Base-by-base conservation (phyloP, 2,113 vertebrate species). In the Gymnocephalus cernua region DNA sequence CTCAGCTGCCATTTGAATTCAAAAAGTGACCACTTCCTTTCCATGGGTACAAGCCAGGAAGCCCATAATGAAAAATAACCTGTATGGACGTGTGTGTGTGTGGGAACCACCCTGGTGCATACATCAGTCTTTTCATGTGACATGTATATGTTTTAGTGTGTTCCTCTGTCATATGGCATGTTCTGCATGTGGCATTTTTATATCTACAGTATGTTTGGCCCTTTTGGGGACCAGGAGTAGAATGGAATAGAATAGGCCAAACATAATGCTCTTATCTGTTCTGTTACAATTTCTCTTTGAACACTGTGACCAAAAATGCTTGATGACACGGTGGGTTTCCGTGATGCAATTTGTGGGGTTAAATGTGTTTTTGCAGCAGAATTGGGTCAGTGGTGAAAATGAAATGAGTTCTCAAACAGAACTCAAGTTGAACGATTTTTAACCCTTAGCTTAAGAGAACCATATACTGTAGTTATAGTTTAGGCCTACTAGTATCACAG, bases 1-100 rank as follows among this genome's bases (percentile, higher is more conserved):
- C 74, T 82, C 88, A 93, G 91, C 89, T 91, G 90, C 77, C 47
- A 57, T 89, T 86, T 74, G 84, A 88, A 81, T 92, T 85, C 79
- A 83, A 84, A 79, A 79, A 84, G 69, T 88, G 85, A 89, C 89
- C 71, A 74, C 93, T 93, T 94, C 90, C 93, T 91, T 74, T 85
- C 61, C 38, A 71, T 77, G 67, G 82, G 79, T 87, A 80, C 86
- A 61, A 64, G 67, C 69, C 82, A 92, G 92, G 86, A 91, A 94
- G 84, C 83, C 59, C 62, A 67, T 59, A 84, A 77, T 71, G 72
- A 87, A 83, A 89, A 90, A 81, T 82, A 87, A 89, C 56, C 54
- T 54, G 51, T 48, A 69, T 69, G 74, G 21, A 72, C 38, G 14
- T 62, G 56, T 69, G 16, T 61, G 54, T 72, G 57, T 71, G 69